phyloP scores from a whole-genome alignment of 1,140 invertebrate species.

The Drosophila gunungcola region DNA sequence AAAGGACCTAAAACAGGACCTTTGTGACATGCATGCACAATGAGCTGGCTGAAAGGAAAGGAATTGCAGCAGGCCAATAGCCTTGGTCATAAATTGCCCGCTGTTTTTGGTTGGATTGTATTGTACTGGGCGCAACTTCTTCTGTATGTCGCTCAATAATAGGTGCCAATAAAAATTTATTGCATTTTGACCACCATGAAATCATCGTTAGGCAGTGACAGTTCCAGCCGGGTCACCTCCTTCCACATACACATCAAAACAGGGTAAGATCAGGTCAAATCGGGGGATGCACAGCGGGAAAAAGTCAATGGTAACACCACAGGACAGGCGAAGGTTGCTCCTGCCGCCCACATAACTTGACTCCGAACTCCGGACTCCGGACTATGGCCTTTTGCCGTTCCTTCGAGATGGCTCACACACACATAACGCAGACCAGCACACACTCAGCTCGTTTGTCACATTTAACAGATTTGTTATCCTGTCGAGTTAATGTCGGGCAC shows the following conservation, averaged over 20 bases:
- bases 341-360: constrained; percentile 60
- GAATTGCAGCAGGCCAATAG: constrained; percentile 44
- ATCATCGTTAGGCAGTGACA: constrained; percentile 77
- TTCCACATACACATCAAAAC: constrained; percentile 26
- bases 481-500: constrained; percentile 84
- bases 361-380: constrained; percentile 14
- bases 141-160: constrained; percentile 64
- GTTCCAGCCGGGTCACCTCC: constrained; percentile 21
- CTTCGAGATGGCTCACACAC: constrained; percentile 54
- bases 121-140: constrained; percentile 22
- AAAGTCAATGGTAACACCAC: constrained; percentile 74
- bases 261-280: constrained; percentile 17
- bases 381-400: constrained; percentile 38
- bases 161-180: constrained; percentile 83
- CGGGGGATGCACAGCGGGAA: constrained; percentile 38
- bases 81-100: constrained; percentile 66
- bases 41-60: constrained; percentile 37
- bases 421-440: constrained; percentile 27
- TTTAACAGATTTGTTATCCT: constrained; percentile 85
- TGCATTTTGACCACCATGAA: constrained; percentile 84
- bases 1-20: constrained; percentile 50
- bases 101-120: constrained; percentile 26
- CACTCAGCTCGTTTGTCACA: constrained; percentile 82
- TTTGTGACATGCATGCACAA: constrained; percentile 72
- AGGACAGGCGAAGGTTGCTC: constrained; percentile 22